Conservation (phyloP, 2,888 invertebrate genomes). For the Microctonus aethiopoides region DNA sequence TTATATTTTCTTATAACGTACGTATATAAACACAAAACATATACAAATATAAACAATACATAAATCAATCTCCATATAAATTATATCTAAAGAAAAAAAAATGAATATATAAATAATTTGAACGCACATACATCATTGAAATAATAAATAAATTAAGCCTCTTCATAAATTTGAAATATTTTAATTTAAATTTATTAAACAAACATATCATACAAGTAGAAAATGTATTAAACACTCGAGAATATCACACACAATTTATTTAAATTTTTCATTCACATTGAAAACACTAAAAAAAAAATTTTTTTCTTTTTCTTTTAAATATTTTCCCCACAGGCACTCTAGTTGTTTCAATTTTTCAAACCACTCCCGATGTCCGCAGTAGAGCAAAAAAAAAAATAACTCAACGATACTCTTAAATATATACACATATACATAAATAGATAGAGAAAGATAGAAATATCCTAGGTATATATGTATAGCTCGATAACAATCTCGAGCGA, state of each 20-base stretch:
- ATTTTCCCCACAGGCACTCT: not conserved
- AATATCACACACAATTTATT: not conserved
- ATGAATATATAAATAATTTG: too few relatives aligned
- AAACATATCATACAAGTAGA: not conserved
- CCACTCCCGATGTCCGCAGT: not conserved
- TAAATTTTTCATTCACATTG: not conserved
- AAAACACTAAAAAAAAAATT: not conserved
- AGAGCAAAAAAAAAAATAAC: not conserved
- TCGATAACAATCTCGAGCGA: constrained; percentile 44
- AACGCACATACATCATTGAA: too few relatives aligned
- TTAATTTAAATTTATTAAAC: not conserved
- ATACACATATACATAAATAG: not conserved
- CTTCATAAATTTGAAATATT: too few relatives aligned
- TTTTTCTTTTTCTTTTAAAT: not conserved
- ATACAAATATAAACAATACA: not conserved
- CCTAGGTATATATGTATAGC: too few relatives aligned
- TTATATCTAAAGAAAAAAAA: not conserved
- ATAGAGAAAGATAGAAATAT: too few relatives aligned
- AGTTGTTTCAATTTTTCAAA: not conserved
- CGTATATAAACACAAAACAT: not conserved
- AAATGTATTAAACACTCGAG: not conserved
- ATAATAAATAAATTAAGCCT: too few relatives aligned
- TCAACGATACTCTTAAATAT: not conserved
- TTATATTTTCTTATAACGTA: not conserved
- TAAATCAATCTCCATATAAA: not conserved